These are phyloP conservation scores for Andinoacara biseriatus DNA, from an alignment of 2,113 vertebrate species.

Conservation along the genomic window DNA sequence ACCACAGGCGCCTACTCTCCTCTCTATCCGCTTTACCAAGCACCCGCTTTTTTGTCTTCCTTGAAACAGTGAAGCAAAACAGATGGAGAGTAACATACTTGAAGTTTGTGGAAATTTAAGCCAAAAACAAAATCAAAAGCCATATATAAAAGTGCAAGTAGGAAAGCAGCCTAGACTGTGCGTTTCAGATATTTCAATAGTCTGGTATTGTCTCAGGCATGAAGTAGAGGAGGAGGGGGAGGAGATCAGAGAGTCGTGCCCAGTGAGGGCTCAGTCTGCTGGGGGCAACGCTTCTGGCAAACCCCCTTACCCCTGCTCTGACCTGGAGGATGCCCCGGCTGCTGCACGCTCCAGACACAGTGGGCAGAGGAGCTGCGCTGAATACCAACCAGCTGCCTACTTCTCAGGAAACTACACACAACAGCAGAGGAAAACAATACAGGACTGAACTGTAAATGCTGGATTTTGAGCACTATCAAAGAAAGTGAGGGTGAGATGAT, in stretches of 20 bases:
- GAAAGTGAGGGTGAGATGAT: not conserved
- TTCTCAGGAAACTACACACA: slow-evolving; percentile 34
- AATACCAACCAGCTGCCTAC: slow-evolving; percentile 70
- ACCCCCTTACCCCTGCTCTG: slow-evolving; percentile 77
- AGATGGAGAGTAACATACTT: slow-evolving; percentile 12
- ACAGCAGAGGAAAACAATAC: slow-evolving; percentile 48
- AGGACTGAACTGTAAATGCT: slow-evolving; percentile 16
- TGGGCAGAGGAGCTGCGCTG: slow-evolving; percentile 50
- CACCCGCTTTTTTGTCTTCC: slow-evolving; percentile 24
- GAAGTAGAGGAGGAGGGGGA: slow-evolving; percentile 40
- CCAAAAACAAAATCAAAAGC: slow-evolving; percentile 56
- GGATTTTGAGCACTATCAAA: slow-evolving; percentile 11
- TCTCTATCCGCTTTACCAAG: not conserved
- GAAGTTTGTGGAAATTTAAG: slow-evolving; percentile 46
- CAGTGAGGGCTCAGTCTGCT: slow-evolving; percentile 79
- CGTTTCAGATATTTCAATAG: slow-evolving; percentile 71
- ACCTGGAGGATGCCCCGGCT: slow-evolving; percentile 73
- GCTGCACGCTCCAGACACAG: slow-evolving; percentile 64
- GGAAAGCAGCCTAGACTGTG: slow-evolving; percentile 44
- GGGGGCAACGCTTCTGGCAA: slow-evolving; percentile 82
- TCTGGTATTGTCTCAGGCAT: slow-evolving; percentile 70
- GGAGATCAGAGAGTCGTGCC: slow-evolving; percentile 77
- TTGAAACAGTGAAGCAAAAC: slow-evolving; percentile 33
- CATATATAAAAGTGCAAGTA: slow-evolving; percentile 49
- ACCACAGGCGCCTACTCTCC: slow-evolving; percentile 34